Conservation (phyloP, 2,888 invertebrate species). For the Tromatobia lineatoria region DNA sequence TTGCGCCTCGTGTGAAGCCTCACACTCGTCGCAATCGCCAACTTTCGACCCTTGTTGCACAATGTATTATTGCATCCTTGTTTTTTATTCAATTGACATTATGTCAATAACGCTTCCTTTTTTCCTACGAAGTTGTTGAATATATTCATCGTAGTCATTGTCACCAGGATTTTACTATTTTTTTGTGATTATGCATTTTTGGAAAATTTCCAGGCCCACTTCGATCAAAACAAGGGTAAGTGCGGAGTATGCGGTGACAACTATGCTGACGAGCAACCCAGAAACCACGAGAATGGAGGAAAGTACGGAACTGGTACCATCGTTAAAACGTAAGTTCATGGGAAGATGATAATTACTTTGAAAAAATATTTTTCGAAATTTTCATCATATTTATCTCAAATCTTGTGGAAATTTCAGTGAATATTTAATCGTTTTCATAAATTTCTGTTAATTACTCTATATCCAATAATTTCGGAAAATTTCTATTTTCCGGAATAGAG, state of each 20-base stretch:
- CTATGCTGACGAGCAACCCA: constrained; percentile 84
- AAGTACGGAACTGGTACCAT: constrained; percentile 43
- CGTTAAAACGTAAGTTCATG: constrained; percentile 56
- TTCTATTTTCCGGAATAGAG: no score
- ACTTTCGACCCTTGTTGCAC: no score
- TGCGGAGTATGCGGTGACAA: constrained; percentile 88
- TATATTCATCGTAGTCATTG: neutral
- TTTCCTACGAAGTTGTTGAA: neutral
- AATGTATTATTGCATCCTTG: no score
- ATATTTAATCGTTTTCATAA: no score
- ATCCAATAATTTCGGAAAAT: neutral
- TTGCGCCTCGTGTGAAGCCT: no score
- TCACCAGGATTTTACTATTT: neutral
- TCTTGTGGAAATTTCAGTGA: no score
- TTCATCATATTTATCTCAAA: no score
- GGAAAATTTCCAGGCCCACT: constrained; percentile 82
- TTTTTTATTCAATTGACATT: neutral
- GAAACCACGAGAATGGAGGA: constrained; percentile 87
- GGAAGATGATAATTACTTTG: no score
- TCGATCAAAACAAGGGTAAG: constrained; percentile 83
- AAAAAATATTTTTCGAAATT: no score
- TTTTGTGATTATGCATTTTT: neutral
- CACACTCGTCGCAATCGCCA: no score
- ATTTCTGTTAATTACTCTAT: neutral
- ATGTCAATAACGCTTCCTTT: neutral